Base-by-base conservation (phyloP, 2,888 invertebrate species). In the Pammene fasciana region DNA sequence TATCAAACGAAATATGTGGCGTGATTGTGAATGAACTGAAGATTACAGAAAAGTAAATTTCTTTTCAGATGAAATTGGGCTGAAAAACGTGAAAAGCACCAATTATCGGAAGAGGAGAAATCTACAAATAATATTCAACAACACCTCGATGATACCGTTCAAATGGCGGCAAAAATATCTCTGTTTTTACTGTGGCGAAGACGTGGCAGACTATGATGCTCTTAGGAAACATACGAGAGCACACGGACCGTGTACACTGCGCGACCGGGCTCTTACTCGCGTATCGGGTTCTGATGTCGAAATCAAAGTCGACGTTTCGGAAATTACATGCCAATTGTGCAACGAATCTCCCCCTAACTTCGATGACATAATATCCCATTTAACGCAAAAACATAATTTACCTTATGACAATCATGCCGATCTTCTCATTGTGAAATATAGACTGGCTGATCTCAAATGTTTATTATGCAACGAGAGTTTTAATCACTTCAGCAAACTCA, bases 121-220 rank as follows among this genome's bases (percentile, higher is more conserved):
- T 75, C 87, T 90, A 68, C 81, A 82, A 75, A 84, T 84, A 68
- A 75, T 91, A 54, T 87, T 91, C 85, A 89, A 89, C 86, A 86
- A 89, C 75, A 90, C 91, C 1, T 80, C 89, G 0, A 74, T 90
- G 50, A 81, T 89, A 72, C 91, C 91, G 0, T 90, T 91, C 78
- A 90, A 90, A 81, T 89, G 86, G 85, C 83, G 88, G 0, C 85
- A 86, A 0, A 88, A 86, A 79, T 89, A 85, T 71, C 75, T 88
- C 72, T 91, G 91, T 71, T 90, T 88, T 77, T 90, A 86, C 77
- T 91, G 91, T 67, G 88, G 87, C 1, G 81, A 84, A 16, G 84
- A 86, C 73, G 71, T 82, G 10, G 71, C 76, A 0, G 75, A 79
- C 34, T 82, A 82, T 67, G 72, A 75, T 38, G 76, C 78, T 45